These are phyloP conservation scores for Clarias macrocephalus DNA, from an alignment of 2,113 vertebrate species.

Conservation along the genomic window DNA sequence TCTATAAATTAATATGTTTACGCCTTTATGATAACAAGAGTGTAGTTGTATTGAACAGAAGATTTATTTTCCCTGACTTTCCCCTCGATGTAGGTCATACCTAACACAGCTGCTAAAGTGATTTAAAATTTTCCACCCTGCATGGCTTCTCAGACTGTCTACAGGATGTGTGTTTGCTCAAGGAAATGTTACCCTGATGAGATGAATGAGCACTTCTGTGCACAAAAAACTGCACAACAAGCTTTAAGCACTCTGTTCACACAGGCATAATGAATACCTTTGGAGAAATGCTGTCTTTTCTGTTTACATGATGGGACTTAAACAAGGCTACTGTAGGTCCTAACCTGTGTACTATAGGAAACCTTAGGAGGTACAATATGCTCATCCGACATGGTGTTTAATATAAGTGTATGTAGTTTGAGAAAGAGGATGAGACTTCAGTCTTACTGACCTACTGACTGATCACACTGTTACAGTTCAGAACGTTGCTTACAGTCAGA, in stretches of 20 bases:
- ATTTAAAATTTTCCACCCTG: conserved; percentile 17
- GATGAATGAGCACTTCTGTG: conserved; percentile 2
- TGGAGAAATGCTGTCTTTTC: conserved; percentile 10
- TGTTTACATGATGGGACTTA: conserved; percentile 2
- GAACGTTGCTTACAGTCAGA: not conserved
- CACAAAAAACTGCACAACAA: not conserved
- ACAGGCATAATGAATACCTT: not conserved
- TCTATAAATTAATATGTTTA: not conserved
- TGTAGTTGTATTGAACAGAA: not conserved
- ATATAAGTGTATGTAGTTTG: conserved; percentile 23
- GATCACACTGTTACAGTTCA: not conserved
- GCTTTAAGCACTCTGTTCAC: conserved; percentile 19
- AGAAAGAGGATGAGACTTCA: not conserved
- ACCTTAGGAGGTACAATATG: not conserved
- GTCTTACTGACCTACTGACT: not conserved
- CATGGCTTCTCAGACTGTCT: not conserved
- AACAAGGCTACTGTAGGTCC: not conserved
- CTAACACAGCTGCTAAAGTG: conserved; percentile 11
- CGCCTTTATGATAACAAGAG: not conserved
- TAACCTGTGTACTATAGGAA: not conserved
- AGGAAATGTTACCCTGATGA: conserved; percentile 14
- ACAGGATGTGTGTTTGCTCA: conserved; percentile 7
- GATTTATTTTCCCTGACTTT: not conserved
- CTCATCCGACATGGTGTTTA: conserved; percentile 3
- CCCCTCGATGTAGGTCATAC: not conserved